Evolutionary conservation across 2,113 vertebrate species (phyloP), one percentile per base, ranked within the genome.

Genomic region (Anthoscopus minutus): DNA sequence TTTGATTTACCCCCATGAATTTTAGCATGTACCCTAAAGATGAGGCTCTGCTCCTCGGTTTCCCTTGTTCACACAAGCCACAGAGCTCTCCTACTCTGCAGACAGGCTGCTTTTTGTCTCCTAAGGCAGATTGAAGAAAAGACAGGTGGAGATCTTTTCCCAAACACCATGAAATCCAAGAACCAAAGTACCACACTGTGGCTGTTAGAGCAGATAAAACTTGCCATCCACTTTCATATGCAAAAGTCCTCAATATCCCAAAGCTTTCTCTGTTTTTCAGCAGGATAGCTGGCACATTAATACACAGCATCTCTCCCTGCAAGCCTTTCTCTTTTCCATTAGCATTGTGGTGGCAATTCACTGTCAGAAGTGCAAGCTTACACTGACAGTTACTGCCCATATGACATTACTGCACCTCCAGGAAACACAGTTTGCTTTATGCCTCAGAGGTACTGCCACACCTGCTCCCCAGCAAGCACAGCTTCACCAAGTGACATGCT

Each of bases 371-470:
- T 33, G 61, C 69, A 85, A 11, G 40, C 40, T 66, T 10, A 33
- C 1, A 4, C 35, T n/a, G 85, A 73, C 67, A 86, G 67, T 58
- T 35, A 47, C 23, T 33, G 9, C 40, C 53, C 67, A 11, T 15
- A 58, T 1, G 23, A 51, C 4, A 21, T 3, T 83, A 53, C 31
- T 22, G 17, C 15, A 77, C 31, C 84, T 78, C n/a, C 77, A 66
- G 56, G 60, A 48, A 57, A 30, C 19, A 22, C 0, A 0, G 35
- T 19, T 73, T 1, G 1, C 35, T 54, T 27, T 22, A 24, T 1
- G 5, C 11, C 47, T 47, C 13, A 2, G 33, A 72, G 1, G 0
- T 23, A 16, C 33, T 42, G 44, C 9, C 72, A 37, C 48, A 54
- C 27, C 35, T 45, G 67, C 57, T 48, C 19, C 37, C 19, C 23